Base-by-base conservation (phyloP, 2,797 vertebrate genomes). In the Chrosomus eos region DNA sequence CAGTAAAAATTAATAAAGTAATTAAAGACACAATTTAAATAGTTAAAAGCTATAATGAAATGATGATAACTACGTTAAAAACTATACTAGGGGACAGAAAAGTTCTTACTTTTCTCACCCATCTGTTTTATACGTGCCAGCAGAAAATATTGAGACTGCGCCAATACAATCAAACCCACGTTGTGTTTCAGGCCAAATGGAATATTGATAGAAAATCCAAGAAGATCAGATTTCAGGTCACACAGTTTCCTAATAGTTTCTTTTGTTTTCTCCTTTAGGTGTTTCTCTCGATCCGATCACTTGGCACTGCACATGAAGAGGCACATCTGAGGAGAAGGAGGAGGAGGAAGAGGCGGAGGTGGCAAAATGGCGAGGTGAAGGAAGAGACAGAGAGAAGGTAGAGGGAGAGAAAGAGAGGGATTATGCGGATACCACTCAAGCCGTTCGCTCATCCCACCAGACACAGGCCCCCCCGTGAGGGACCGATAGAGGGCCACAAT, bases 221-320 rank as follows among this genome's bases (percentile, higher is more conserved):
- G 53, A 60, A 10, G 11, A n/a, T 79, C 23, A 23, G 7, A 67
- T 55, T 31, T n/a, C 10, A 40, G 0, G 4, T 53, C 62, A 36
- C 62, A 36, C 43, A 8, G n/a, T 9, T 77, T 13, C 28, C 40
- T 74, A 31, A 79, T 73, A 10, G 18, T 26, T 67, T 31, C 0
- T 10, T 67, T 80, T n/a, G 18, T 18, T 75, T 70, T 80, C 26
- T 38, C 90, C 93, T 87, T 94, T 94, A 99, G 98, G 95, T 99
- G 98, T 96, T 99, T 99, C 94, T 99, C 98, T 85, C 96, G 98
- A 94, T 99, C 98, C 79, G 98, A 99, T 94, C 98, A 99, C 94
- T 97, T 99, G 88, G 98, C 98, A 74, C 96, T 99, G 89, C 98
- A 99, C 92, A 99, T 99, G 98, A 99, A 99, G 94, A 97, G 98